These are phyloP conservation scores for Etheostoma cragini DNA, from an alignment of 2,113 vertebrate species.

Conservation along the genomic window DNA sequence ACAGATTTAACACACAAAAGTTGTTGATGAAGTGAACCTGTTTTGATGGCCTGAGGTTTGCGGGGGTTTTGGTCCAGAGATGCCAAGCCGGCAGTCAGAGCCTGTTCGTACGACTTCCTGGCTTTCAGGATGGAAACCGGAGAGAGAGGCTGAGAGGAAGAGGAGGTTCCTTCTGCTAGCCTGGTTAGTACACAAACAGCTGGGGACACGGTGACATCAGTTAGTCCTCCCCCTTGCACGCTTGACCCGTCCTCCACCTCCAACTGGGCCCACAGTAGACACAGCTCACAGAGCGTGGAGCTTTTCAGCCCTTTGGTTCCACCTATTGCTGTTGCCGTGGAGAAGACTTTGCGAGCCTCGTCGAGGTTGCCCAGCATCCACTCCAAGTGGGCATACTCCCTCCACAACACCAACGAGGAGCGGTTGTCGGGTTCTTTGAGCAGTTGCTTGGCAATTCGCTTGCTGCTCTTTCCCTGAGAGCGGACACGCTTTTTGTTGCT, in stretches of 20 bases:
- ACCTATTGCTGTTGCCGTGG: conserved; percentile 82
- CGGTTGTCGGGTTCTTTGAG: conserved; percentile 93
- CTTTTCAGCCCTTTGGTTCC: conserved; percentile 81
- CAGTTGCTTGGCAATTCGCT: conserved; percentile 90
- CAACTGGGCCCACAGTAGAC: conserved; percentile 91
- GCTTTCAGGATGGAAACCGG: conserved; percentile 90
- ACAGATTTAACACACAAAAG: not conserved
- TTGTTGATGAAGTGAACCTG: conserved; percentile 53
- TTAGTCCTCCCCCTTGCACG: not conserved
- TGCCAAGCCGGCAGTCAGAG: conserved; percentile 76
- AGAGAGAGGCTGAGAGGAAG: conserved; percentile 66
- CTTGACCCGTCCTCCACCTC: conserved; percentile 81
- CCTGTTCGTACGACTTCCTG: conserved; percentile 88
- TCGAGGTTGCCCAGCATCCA: conserved; percentile 93
- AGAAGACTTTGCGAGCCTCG: conserved; percentile 93
- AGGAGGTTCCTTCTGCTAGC: conserved; percentile 82
- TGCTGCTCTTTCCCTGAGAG: conserved; percentile 91
- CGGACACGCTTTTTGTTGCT: conserved; percentile 90
- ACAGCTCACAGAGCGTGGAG: conserved; percentile 85
- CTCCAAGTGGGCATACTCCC: conserved; percentile 92
- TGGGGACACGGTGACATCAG: conserved; percentile 72
- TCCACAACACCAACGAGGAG: conserved; percentile 89
- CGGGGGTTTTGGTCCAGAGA: conserved; percentile 31
- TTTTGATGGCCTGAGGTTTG: conserved; percentile 15
- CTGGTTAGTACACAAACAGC: conserved; percentile 86